Percentiles rank a stretch among this genome's conserved stretches.
phyloP scores from a whole-genome alignment of 2,888 invertebrate species.

The Caenorhabditis sp. region DNA sequence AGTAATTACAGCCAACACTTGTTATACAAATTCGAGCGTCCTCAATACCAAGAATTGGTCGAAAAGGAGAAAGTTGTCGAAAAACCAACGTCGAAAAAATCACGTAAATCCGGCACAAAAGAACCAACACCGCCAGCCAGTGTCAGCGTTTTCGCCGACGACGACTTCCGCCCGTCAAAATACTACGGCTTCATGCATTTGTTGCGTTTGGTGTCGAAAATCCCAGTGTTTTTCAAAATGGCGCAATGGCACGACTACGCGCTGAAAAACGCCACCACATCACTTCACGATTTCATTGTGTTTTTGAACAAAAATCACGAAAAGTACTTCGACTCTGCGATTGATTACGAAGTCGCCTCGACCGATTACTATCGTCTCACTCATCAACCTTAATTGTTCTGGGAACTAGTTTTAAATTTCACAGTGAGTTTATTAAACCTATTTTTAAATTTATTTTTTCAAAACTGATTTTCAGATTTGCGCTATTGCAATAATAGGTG shows the following conservation, averaged over 20 bases:
- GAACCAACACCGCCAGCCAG: not conserved
- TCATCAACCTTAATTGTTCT: constrained; percentile 2
- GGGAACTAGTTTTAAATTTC: too few species aligned
- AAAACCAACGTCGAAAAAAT: constrained; percentile 1
- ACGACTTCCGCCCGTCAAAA: constrained; percentile 19
- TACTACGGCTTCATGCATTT: constrained; percentile 44
- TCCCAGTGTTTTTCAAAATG: constrained; percentile 21
- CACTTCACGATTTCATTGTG: constrained; percentile 32
- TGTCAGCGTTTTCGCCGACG: not conserved
- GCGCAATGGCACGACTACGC: constrained; percentile 28
- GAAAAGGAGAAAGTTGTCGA: constrained; percentile 14
- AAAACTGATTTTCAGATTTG: too few species aligned
- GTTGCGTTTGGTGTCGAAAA: constrained; percentile 29
- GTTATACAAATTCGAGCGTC: constrained; percentile 42
- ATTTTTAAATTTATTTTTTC: too few species aligned
- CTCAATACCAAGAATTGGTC: constrained; percentile 24
- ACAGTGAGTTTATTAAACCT: too few species aligned
- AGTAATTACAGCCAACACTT: constrained; percentile 32
- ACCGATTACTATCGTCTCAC: not conserved
- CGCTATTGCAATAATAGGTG: too few species aligned
- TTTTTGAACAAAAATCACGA: constrained; percentile 35
- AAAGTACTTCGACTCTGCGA: not conserved
- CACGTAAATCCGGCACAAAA: constrained; percentile 2
- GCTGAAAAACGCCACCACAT: constrained; percentile 3
- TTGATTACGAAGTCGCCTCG: not conserved